Evolutionary conservation across 2,797 vertebrate genomes (phyloP), one percentile per base, ranked within the genome.

Genomic region (Podargus strigoides): DNA sequence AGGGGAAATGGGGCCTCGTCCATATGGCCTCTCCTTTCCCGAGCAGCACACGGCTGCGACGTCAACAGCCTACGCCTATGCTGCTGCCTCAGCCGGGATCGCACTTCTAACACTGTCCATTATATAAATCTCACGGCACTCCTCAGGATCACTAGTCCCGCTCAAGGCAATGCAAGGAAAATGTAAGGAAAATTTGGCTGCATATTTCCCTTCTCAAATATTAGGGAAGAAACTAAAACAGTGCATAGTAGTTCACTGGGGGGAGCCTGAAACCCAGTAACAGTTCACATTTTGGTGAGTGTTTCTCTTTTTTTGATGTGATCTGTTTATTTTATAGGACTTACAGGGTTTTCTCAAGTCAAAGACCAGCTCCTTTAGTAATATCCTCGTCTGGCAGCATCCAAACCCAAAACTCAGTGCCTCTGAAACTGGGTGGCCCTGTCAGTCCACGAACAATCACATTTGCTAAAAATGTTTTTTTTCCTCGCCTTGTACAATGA

Each of bases 381-480:
- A 85, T 64, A 72, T 47, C 13, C 55, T 81, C 47, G 78, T 47
- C 89, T 90, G 68, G 49, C 69, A 86, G 85, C 46, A 84, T 72
- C 75, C n/a, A 12, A 90, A 53, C 22, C 46, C 49, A 82, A 89
- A 47, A 30, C 36, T 36, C 67, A 89, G 23, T 30, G 77, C 79
- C 77, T 90, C 86, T 64, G 89, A 96, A 74, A 63, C 20, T 87
- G 86, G 93, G 62, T 93, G 92, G 92, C 67, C 70, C 62, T 94
- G 79, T 89, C 79, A 70, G 37, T 93, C 70, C 78, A 73, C 23
- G 11, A 95, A 85, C 85, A 90, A 93, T 79, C 52, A 3, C 44
- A 84, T 85, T 85, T 91, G 64, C 53, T 56, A 59, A 85, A 96
- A 93, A 42, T 19, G 6, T 0, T 2, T 13, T 77, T 60, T 66